Conservation (phyloP, 2,888 invertebrate genomes). For the Scotopteryx bipunctaria region DNA sequence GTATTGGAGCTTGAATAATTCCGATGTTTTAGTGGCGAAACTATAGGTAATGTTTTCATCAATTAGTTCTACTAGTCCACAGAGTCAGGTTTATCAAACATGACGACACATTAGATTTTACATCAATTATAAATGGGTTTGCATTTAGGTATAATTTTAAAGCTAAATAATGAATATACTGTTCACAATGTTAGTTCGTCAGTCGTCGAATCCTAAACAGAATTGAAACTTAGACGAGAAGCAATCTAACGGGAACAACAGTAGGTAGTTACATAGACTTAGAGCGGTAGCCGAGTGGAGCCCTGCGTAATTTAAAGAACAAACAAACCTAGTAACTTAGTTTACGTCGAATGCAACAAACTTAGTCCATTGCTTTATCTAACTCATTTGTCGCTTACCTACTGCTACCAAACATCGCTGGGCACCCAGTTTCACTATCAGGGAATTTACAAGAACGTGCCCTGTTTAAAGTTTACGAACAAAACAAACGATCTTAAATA, state of each 20-base stretch:
- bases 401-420: constrained; percentile 31
- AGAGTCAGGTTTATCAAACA: constrained; percentile 12
- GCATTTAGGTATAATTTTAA: constrained; percentile 1
- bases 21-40: constrained; percentile 32
- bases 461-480: constrained; percentile 34
- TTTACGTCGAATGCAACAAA: constrained; percentile 62
- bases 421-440: constrained; percentile 21
- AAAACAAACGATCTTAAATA: constrained; percentile 33
- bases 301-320: constrained; percentile 71
- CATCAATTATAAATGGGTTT: constrained; percentile 11
- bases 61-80: constrained; percentile 12
- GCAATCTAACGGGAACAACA: constrained; percentile 61
- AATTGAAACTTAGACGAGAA: constrained; percentile 63
- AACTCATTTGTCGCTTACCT: constrained; percentile 55
- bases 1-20: constrained; percentile 43
- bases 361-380: constrained; percentile 54
- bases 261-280: too few relatives aligned
- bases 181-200: constrained; percentile 41
- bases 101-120: background rate
- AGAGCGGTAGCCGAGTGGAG: constrained; percentile 51
- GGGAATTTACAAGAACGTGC: constrained; percentile 36
- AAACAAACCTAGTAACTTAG: constrained; percentile 58
- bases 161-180: constrained; percentile 45
- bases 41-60: constrained; percentile 18
- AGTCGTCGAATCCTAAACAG: constrained; percentile 53